Percentiles rank a stretch among this genome's conserved stretches.
These are phyloP conservation scores for Morpho deidamia DNA, from an alignment of 2,888 invertebrate species.

Conservation along the genomic window DNA sequence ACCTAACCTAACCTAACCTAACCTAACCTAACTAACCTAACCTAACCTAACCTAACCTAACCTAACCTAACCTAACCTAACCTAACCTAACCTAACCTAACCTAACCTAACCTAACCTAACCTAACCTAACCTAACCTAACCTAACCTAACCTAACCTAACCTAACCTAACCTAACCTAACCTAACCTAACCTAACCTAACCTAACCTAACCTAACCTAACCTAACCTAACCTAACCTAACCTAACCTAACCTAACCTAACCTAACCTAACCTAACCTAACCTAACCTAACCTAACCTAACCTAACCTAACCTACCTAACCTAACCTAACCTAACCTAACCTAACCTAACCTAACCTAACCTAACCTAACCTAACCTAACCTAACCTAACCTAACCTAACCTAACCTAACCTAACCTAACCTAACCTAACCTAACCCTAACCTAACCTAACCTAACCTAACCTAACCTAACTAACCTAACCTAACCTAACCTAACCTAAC, in stretches of 20 bases:
- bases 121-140: neutral
- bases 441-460: constrained; percentile 23
- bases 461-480: constrained; percentile 23
- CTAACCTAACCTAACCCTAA: constrained; percentile 22
- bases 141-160: constrained; percentile 25
- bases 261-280: constrained; percentile 26
- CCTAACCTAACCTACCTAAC: constrained; percentile 25
- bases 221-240: constrained; percentile 26
- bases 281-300: constrained; percentile 26
- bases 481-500: constrained; percentile 23
- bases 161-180: constrained; percentile 25
- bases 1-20: constrained; percentile 25
- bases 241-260: constrained; percentile 28
- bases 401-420: constrained; percentile 17
- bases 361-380: too few species aligned
- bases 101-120: neutral
- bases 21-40: constrained; percentile 26
- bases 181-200: constrained; percentile 27
- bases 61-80: constrained; percentile 24
- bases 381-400: constrained; percentile 14
- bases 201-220: constrained; percentile 25
- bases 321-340: constrained; percentile 26
- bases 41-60: constrained; percentile 23
- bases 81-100: constrained; percentile 18
- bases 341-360: constrained; percentile 25